Base-by-base conservation (phyloP, 1,140 invertebrate genomes). In the Macrobrachium rosenbergii region DNA sequence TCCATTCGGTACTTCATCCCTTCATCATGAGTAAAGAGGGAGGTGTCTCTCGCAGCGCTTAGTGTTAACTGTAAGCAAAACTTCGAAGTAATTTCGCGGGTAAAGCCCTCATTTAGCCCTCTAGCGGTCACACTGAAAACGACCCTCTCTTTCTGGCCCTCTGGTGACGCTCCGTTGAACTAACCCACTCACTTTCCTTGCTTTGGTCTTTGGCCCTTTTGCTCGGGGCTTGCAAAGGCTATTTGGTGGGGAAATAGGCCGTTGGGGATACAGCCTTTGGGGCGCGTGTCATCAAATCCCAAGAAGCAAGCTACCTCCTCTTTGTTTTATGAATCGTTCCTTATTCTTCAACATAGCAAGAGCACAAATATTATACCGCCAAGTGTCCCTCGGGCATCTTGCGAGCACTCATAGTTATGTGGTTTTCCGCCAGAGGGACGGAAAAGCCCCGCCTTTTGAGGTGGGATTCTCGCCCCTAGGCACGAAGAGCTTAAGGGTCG, bases 241-340 rank as follows among this genome's bases (percentile, higher is more conserved):
- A 85, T 63, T 60, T n/a, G 28, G 21, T 10, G 72, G 0, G 77
- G 37, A 28, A 45, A 58, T 11, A 14, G 11, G 45, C 23, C 11
- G 64, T 52, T 52, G 82, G 83, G 83, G 83, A 78, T 78, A 64
- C 43, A 76, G 69, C 83, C 23, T 60, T 23, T 16, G 45, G 28
- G 59, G 76, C 76, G 28, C 63, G 64, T 80, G 84, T 86, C 84
- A 80, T 86, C 84, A 86, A 86, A 86, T 86, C 84, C 84, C 84
- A 73, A 69, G 76, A 79, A 86, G 84, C 77, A 80, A 86, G 84
- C 77, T 80, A 80, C 84, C 84, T 86, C 64, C 77, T 86, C 84
- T 79, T 80, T 86, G 84, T 86, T 86, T 86, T 86, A 86, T 86
- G 84, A 86, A 86, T 86, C 84, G 84, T 86, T 86, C 77, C 84